Percentiles rank a stretch among this genome's conserved stretches.
Conservation (phyloP, 2,888 invertebrate species). For the Vanessa cardui region DNA sequence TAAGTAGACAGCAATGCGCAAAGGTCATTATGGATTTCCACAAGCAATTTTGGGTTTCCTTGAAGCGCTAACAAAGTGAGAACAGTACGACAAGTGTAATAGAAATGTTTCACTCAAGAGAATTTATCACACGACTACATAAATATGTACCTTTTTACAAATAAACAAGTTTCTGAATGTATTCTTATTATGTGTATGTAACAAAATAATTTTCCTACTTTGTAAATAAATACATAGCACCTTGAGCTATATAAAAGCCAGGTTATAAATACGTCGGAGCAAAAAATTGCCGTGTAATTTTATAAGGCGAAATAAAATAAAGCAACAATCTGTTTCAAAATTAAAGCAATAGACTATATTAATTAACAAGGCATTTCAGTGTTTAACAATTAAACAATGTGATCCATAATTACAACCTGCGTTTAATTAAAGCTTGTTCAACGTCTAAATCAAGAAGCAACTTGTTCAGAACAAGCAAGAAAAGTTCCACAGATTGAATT, state of each 20-base stretch:
- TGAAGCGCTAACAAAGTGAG: constrained; percentile 33
- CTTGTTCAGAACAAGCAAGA: constrained; percentile 50
- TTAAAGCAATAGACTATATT: constrained; percentile 18
- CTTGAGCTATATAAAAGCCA: neutral
- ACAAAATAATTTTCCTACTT: neutral
- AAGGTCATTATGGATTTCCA: constrained; percentile 55
- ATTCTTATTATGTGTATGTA: neutral
- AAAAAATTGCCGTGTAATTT: constrained; percentile 19
- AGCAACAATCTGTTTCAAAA: neutral
- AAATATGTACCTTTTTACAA: neutral
- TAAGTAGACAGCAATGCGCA: constrained; percentile 57
- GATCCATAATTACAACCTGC: constrained; percentile 30
- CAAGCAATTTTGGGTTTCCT: constrained; percentile 55
- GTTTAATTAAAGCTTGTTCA: constrained; percentile 39
- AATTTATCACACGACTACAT: constrained; percentile 18
- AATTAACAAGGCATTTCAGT: constrained; percentile 12
- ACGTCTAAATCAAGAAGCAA: constrained; percentile 51
- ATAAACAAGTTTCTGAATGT: neutral
- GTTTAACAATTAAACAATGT: constrained; percentile 27
- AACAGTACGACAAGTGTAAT: constrained; percentile 25
- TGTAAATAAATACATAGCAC: too few species aligned
- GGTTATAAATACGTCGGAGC: neutral
- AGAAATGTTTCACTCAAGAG: constrained; percentile 21
- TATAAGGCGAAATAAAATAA: constrained; percentile 14
- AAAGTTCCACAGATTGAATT: constrained; percentile 67